Base-by-base conservation (phyloP, 2,888 invertebrate species). In the Orchesella flavescens region DNA sequence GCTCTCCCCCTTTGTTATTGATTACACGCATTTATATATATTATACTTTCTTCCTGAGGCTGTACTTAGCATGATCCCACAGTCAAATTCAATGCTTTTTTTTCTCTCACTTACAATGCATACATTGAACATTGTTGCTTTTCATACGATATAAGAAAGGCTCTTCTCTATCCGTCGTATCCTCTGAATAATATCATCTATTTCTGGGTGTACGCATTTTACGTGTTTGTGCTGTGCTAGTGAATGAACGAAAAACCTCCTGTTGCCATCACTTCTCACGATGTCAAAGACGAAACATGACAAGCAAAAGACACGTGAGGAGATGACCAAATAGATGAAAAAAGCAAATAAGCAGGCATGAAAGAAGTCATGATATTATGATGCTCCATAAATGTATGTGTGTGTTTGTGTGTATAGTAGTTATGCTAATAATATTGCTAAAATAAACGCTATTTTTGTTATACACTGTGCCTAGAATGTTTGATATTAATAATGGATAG, bases 1-100 rank as follows among this genome's bases (percentile, higher is more conserved):
- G 79, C 73, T 72, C 66, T 59, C 53, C 66, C 66, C 73, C 21
- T 72, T 79, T 65, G 61, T 78, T 78, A 71, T 71, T 49, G 78
- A 78, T 78, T 78, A 71, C 73, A 23, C 79, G 55, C 72, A 73
- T 79, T 78, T 72, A 65, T 63, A 19, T 19, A 9, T 23, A 63
- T 43, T 69, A 59, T 12, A 59, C 17, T 59, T n/a, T 65, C 65
- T 13, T n/a, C 23, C 13, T 34, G 17, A n/a, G 57, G 10, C 17
- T n/a, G 17, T 57, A 57, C 19, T 57, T 57, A 57, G 57, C 57
- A 53, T 53, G n/a, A 53, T 53, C 15, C 7, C 34, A 34, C 34
- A 34, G 34, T 34, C 34, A 34, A 34, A 34, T 34, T 34, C 34
- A 34, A 34, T 34, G 34, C 34, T 4, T 7, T 34, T 34, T 34